Percentiles rank a stretch among this genome's conserved stretches.
These are phyloP conservation scores for Oreochromis niloticus DNA, from an alignment of 2,113 vertebrate genomes.

Conservation along the genomic window DNA sequence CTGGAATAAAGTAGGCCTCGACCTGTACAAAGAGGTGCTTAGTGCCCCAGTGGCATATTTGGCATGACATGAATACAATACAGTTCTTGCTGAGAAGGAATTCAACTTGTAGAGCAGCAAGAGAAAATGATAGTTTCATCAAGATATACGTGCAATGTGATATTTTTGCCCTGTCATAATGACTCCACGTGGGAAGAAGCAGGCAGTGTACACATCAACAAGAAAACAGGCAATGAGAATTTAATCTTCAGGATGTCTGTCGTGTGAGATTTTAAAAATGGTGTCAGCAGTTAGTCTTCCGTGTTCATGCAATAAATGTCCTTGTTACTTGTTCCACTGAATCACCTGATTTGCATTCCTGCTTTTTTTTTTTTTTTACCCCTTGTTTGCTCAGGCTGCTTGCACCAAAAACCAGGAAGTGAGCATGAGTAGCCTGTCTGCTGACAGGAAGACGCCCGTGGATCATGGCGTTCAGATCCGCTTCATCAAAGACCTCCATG, in stretches of 20 bases:
- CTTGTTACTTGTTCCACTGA: not conserved
- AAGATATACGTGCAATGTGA: constrained; percentile 6
- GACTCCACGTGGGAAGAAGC: not conserved
- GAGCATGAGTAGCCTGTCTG: constrained; percentile 68
- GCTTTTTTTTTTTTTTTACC: not conserved
- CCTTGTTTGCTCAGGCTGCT: not conserved
- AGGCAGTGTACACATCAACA: not conserved
- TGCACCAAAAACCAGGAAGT: constrained; percentile 3
- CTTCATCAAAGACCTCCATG: constrained; percentile 88
- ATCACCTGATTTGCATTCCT: constrained; percentile 33
- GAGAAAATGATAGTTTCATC: constrained; percentile 17
- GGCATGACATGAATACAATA: constrained; percentile 19
- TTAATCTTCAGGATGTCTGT: not conserved
- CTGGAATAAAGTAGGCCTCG: not conserved
- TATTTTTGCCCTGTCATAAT: not conserved
- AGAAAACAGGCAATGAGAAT: not conserved
- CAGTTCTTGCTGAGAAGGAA: not conserved
- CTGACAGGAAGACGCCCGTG: constrained; percentile 76
- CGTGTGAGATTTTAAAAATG: not conserved
- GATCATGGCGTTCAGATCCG: constrained; percentile 95
- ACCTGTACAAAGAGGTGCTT: constrained; percentile 9
- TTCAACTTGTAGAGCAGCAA: not conserved
- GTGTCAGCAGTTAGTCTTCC: not conserved
- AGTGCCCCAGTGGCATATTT: constrained; percentile 30
- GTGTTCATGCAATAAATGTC: not conserved